Evolutionary conservation across 2,888 invertebrate species (phyloP).

Genomic region (Exephanes ischioxanthus): DNA sequence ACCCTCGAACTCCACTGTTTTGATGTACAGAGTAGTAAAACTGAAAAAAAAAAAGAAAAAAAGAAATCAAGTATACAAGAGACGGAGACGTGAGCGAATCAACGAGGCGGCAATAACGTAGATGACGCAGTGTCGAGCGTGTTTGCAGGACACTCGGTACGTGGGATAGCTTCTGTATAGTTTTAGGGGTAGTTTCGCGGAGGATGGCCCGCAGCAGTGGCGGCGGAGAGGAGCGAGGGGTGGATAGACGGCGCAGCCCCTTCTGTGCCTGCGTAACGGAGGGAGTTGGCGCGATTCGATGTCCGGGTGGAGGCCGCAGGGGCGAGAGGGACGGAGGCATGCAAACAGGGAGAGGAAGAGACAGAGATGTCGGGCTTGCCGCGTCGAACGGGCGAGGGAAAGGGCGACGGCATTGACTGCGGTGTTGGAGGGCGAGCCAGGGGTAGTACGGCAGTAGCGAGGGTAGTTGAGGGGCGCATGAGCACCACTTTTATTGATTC

Average conservation of each 20-base stretch:
- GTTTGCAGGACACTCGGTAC: constrained; percentile 77
- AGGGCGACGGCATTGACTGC: constrained; percentile 71
- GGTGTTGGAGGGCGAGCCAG: constrained; percentile 66
- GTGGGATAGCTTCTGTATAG: constrained; percentile 80
- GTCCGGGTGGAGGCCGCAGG: constrained; percentile 70
- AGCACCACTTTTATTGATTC: constrained; percentile 85
- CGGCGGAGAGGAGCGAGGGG: constrained; percentile 65
- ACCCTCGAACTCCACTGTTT: constrained; percentile 48
- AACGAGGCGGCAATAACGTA: constrained; percentile 70
- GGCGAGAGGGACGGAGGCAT: constrained; percentile 58
- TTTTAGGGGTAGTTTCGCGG: constrained; percentile 81
- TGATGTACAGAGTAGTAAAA: constrained; percentile 64
- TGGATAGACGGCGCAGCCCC: constrained; percentile 71
- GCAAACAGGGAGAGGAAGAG: constrained; percentile 56
- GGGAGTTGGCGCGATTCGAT: constrained; percentile 82
- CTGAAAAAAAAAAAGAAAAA: constrained; percentile 23
- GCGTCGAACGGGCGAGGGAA: constrained; percentile 58
- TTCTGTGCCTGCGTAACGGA: constrained; percentile 58
- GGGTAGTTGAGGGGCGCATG: constrained; percentile 84
- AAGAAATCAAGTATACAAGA: constrained; percentile 51
- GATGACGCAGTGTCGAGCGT: constrained; percentile 71
- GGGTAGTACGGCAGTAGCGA: constrained; percentile 79
- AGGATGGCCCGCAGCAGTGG: constrained; percentile 64
- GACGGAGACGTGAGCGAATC: constrained; percentile 62
- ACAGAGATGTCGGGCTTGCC: constrained; percentile 47